Percentiles rank a stretch among this genome's conserved stretches.
These are phyloP conservation scores for Brachionus rubens DNA, from an alignment of 1,140 invertebrate genomes.

Conservation along the genomic window DNA sequence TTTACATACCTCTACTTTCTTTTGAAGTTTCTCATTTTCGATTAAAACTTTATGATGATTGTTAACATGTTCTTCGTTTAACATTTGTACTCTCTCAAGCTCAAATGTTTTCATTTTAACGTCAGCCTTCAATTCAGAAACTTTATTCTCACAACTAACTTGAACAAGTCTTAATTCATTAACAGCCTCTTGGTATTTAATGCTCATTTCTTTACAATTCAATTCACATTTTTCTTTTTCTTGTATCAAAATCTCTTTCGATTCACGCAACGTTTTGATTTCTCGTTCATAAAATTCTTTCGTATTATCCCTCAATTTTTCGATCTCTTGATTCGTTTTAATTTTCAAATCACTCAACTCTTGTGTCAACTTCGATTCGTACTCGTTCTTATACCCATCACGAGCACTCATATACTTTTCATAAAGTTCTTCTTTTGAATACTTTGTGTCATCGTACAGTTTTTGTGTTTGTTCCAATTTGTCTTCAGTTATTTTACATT, in stretches of 20 bases:
- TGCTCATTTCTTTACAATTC: constrained; percentile 33
- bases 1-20: constrained; percentile 55
- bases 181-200: constrained; percentile 42
- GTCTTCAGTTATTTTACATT: constrained; percentile 52
- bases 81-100: constrained; percentile 54
- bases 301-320: constrained; percentile 54
- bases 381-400: constrained; percentile 60
- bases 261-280: constrained; percentile 58
- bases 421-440: constrained; percentile 60
- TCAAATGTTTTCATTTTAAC: constrained; percentile 59
- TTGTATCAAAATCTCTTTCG: constrained; percentile 56
- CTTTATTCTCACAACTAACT: constrained; percentile 52
- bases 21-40: constrained; percentile 59
- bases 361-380: constrained; percentile 58
- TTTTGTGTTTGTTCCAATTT: constrained; percentile 52
- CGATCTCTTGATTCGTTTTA: constrained; percentile 58
- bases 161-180: constrained; percentile 52
- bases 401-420: constrained; percentile 59
- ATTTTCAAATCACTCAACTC: constrained; percentile 57
- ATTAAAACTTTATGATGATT: constrained; percentile 55
- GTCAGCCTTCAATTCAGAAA: constrained; percentile 56
- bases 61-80: constrained; percentile 56
- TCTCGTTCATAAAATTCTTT: constrained; percentile 61
- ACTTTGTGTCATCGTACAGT: constrained; percentile 57
- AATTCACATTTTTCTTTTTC: constrained; percentile 52